Evolutionary conservation across 2,797 vertebrate genomes (phyloP).

Genomic region (Propithecus perrieri): DNA sequence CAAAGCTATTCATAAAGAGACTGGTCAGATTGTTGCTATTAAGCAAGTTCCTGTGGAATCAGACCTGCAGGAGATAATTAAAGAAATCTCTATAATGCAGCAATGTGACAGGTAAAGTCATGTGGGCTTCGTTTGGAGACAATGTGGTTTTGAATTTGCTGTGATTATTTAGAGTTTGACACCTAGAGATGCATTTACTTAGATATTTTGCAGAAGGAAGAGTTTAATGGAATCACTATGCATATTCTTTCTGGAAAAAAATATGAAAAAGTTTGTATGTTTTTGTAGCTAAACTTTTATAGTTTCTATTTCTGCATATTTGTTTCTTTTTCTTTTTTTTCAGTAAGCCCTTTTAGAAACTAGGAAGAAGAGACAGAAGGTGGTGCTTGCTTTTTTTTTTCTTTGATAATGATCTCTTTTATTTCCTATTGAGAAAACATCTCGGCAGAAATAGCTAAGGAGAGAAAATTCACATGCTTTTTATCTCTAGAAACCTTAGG

Average conservation of each 20-base stretch:
- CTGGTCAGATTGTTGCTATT: constrained; percentile 96
- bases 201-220: constrained; percentile 70
- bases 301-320: constrained; percentile 18
- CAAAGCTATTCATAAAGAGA: constrained; percentile 96
- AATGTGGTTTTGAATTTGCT: neutral
- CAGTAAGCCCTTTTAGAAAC: neutral
- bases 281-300: constrained; percentile 8
- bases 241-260: constrained; percentile 14
- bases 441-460: neutral
- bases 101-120: constrained; percentile 94
- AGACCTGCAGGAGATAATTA: constrained; percentile 97
- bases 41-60: constrained; percentile 98
- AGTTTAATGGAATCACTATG: neutral
- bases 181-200: constrained; percentile 66
- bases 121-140: neutral
- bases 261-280: constrained; percentile 22
- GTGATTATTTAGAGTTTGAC: constrained; percentile 26
- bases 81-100: constrained; percentile 99
- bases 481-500: constrained; percentile 1
- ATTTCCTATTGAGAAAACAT: constrained; percentile 53
- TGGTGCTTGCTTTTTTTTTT: neutral
- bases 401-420: constrained; percentile 55
- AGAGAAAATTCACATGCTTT: constrained; percentile 10
- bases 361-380: constrained; percentile 11
- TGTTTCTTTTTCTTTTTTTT: neutral